A percentile compares a stretch with the other conserved stretches of the same genome.
These are phyloP conservation scores for Holacanthella duospinosa DNA, from an alignment of 2,888 invertebrate genomes.

Conservation along the genomic window DNA sequence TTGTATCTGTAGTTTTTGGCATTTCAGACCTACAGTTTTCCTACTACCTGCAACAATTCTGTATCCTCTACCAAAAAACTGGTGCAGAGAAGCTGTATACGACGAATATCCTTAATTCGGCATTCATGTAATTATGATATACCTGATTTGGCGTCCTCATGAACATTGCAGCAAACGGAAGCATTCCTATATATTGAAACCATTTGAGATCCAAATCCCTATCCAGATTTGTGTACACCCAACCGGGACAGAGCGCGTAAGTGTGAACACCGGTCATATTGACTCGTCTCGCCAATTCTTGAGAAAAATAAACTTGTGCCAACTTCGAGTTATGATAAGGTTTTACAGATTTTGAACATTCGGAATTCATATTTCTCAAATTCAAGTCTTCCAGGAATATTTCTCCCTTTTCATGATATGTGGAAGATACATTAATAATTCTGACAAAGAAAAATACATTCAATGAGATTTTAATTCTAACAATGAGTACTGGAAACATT, in stretches of 20 bases:
- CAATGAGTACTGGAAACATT: not conserved
- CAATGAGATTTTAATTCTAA: no score
- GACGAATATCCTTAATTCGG: not conserved
- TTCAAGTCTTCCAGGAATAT: constrained; percentile 60
- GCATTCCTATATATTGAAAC: constrained; percentile 61
- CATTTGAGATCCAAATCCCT: constrained; percentile 54
- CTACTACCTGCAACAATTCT: no score
- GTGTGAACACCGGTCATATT: constrained; percentile 52
- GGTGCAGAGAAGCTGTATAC: not conserved
- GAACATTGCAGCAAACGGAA: constrained; percentile 59
- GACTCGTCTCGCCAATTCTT: constrained; percentile 52
- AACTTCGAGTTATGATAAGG: constrained; percentile 64
- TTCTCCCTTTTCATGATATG: constrained; percentile 57
- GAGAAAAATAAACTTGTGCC: constrained; percentile 61
- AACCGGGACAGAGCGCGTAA: constrained; percentile 65
- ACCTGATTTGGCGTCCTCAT: constrained; percentile 64
- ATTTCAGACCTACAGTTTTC: no score
- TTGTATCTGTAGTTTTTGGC: no score
- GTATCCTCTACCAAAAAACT: constrained; percentile 9
- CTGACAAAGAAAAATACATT: constrained; percentile 44
- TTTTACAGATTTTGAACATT: constrained; percentile 10
- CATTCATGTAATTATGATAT: constrained; percentile 29
- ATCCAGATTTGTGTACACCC: constrained; percentile 65
- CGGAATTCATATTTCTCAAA: constrained; percentile 44
- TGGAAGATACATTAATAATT: constrained; percentile 61